phyloP scores from a whole-genome alignment of 2,888 invertebrate species.

The Drosophila aldrichi region DNA sequence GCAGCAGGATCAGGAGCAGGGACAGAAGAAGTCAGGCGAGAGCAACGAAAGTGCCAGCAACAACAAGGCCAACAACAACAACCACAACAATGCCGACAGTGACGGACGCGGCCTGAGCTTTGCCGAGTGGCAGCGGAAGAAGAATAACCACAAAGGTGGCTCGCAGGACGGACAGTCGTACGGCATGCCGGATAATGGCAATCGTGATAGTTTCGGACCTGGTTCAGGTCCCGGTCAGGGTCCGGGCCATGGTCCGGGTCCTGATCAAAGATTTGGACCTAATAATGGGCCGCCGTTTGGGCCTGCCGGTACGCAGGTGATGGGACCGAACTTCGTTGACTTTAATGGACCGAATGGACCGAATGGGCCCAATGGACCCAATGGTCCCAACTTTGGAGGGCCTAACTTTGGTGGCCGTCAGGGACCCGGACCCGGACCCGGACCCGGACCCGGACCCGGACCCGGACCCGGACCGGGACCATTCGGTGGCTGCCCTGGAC shows the following conservation, averaged over 20 bases:
- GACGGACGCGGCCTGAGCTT: conserved; percentile 63
- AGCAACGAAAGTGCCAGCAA: conserved; percentile 27
- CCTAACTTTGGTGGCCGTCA: conserved; percentile 36
- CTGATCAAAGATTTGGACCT: conserved; percentile 29
- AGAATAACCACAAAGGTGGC: conserved; percentile 38
- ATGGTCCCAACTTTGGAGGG: conserved; percentile 28
- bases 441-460: neutral
- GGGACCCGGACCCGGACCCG: conserved; percentile 3
- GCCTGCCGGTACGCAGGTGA: conserved; percentile 23
- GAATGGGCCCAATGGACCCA: conserved; percentile 9
- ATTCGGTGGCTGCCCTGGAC: conserved; percentile 26
- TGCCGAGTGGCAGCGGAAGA: conserved; percentile 76
- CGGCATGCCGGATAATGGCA: neutral
- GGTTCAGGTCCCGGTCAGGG: neutral
- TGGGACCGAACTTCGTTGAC: conserved; percentile 42
- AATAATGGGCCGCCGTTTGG: conserved; percentile 23
- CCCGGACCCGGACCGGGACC: neutral
- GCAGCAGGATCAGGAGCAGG: conserved; percentile 1
- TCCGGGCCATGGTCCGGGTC: neutral
- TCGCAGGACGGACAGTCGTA: neutral
- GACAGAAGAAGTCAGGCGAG: conserved; percentile 24
- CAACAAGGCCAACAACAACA: conserved; percentile 17
- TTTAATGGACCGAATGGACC: conserved; percentile 27
- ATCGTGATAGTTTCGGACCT: conserved; percentile 2
- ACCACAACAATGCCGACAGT: conserved; percentile 14